Evolutionary conservation across 2,888 invertebrate species (phyloP).

Genomic region (Amiota minor): DNA sequence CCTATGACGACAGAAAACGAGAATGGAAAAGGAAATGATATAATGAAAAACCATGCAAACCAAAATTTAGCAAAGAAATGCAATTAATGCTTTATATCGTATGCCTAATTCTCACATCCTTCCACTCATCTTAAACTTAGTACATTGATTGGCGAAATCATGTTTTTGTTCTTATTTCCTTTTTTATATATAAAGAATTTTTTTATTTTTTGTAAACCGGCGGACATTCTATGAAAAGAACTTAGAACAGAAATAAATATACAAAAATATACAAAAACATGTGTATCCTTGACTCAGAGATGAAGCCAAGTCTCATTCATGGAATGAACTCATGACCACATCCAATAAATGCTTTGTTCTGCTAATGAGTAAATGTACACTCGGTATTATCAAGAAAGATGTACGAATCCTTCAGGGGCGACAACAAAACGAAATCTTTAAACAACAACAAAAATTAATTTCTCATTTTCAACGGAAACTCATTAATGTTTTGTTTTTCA

Average conservation of each 20-base stretch:
- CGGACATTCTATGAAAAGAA: no score
- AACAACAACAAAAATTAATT: conserved; percentile 16
- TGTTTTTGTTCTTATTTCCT: background rate
- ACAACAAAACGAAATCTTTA: background rate
- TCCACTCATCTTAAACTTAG: background rate
- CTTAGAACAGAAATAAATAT: no score
- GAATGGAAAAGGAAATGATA: background rate
- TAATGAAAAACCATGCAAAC: conserved; percentile 1
- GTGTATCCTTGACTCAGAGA: conserved; percentile 17
- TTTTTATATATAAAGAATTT: no score
- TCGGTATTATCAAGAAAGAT: background rate
- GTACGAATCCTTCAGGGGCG: background rate
- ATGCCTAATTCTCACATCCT: background rate
- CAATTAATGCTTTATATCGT: conserved; percentile 24
- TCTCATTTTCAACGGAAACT: conserved; percentile 29
- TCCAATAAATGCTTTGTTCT: background rate
- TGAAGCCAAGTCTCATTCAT: no score
- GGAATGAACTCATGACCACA: no score
- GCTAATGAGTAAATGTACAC: background rate
- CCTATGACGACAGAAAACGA: conserved; percentile 5
- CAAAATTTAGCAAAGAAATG: conserved; percentile 5
- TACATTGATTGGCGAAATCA: background rate
- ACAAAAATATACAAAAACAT: no score
- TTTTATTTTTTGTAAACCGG: no score
- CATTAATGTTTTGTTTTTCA: conserved; percentile 25